These are phyloP conservation scores for Meandrina meandrites DNA, from an alignment of 92 coral and sea anemone genomes.

Conservation along the genomic window DNA sequence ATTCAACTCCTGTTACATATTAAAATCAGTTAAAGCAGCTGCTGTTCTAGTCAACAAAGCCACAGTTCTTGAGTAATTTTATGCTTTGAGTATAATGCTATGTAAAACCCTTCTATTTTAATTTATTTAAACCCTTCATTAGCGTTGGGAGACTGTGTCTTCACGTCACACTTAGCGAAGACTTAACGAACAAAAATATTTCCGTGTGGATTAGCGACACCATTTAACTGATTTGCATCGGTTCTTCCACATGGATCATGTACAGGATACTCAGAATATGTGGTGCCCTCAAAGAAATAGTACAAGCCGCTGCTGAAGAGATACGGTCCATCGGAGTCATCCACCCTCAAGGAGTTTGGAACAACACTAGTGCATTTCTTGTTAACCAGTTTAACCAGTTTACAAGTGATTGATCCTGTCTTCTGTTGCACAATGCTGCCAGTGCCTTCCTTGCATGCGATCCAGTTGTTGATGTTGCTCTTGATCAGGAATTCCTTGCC, in stretches of 20 bases:
- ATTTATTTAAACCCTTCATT: too few species aligned
- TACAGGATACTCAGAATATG: not conserved
- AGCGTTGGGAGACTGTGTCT: too few species aligned
- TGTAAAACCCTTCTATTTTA: too few species aligned
- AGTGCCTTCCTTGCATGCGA: too few species aligned
- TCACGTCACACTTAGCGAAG: not conserved
- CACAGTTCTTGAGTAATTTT: too few species aligned
- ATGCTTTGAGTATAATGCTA: too few species aligned
- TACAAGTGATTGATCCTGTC: too few species aligned
- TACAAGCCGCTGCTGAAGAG: not conserved
- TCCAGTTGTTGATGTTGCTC: slow-evolving; percentile 11
- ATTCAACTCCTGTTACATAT: too few species aligned
- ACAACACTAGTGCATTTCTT: not conserved
- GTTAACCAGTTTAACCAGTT: not conserved
- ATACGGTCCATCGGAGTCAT: not conserved
- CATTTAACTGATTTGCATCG: not conserved
- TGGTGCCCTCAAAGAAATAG: not conserved
- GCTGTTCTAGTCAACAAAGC: too few species aligned
- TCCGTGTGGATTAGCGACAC: slow-evolving; percentile 30
- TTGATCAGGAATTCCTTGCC: slow-evolving; percentile 32
- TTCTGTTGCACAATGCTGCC: too few species aligned
- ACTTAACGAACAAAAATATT: slow-evolving; percentile 2
- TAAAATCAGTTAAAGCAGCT: too few species aligned
- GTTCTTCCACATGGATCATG: slow-evolving; percentile 24
- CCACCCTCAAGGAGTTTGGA: not conserved